Evolutionary conservation across 37 sponge, comb jelly and placozoan genomes (phyloP), one percentile per base, ranked within the genome.

Genomic region (Agelas oroides): DNA sequence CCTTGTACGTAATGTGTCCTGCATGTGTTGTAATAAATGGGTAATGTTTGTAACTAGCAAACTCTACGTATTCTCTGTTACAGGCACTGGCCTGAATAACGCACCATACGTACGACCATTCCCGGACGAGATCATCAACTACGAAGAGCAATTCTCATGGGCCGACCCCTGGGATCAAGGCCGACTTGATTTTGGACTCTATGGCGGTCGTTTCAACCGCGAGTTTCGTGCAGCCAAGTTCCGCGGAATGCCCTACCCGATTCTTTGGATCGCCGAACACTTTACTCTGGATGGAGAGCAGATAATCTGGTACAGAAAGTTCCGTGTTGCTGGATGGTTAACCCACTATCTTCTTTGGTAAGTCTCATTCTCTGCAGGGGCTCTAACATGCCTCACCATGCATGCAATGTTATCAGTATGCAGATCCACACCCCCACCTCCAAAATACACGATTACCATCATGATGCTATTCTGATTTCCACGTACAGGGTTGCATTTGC

Each of bases 241-340:
- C 52, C 77, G 84, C n/a, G 92, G 92, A 20, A 34, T 76, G 60
- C 92, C 92, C 19, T 87, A 83, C n/a, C 92, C 92, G 1, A 87
- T 92, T 53, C 55, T 57, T 19, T 92, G 88, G 88, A 69, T 92
- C 8, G 88, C 83, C 21, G 92, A 87, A 41, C 59, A 82, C 75
- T 87, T 92, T 59, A 82, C 84, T 14, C 14, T 92, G 1, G 92
- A 92, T 72, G 92, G 80, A 1, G 92, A 87, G 40, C 77, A 89
- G 77, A 83, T 92, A 30, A 70, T 87, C 2, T 95, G 96, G 96
- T 90, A 85, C 19, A 75, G 96, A 46, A 92, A 85, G 66, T 92
- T 89, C 77, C 58, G 96, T 40, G 65, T 67, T 20, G 93, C 93
- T 53, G 96, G 96, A 5, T 95, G 89, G 90, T 95, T 90, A 83